Conservation (phyloP, 2,888 invertebrate species). For the Caenorhabditis sp. region DNA sequence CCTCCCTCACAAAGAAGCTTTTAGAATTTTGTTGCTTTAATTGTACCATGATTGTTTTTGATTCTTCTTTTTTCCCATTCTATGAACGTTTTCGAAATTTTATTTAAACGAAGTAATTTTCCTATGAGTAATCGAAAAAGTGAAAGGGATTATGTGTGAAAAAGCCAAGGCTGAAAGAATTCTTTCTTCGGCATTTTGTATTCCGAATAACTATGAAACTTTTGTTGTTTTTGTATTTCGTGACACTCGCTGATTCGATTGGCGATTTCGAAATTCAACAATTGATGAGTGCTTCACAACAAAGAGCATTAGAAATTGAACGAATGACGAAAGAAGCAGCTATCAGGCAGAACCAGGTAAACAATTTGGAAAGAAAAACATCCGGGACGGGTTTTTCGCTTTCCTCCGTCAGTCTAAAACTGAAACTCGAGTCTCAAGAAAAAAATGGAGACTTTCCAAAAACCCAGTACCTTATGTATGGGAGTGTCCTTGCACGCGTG, state of each 20-base stretch:
- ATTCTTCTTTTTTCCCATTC: neutral
- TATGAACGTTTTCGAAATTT: neutral
- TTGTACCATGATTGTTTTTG: neutral
- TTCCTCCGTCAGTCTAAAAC: too few relatives aligned
- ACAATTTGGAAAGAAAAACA: neutral
- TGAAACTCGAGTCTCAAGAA: too few relatives aligned
- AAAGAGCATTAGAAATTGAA: slow-evolving; percentile 26
- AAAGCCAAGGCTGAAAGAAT: neutral
- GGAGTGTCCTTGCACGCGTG: too few relatives aligned
- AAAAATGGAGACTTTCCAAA: too few relatives aligned
- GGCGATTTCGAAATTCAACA: neutral
- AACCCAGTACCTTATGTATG: too few relatives aligned
- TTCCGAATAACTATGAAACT: neutral
- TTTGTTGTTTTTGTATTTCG: neutral
- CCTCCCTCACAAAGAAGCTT: neutral
- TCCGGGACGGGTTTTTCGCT: neutral
- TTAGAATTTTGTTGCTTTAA: neutral
- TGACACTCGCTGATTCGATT: neutral
- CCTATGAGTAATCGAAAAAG: slow-evolving; percentile 8
- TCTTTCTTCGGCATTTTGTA: neutral
- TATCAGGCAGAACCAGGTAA: slow-evolving; percentile 26
- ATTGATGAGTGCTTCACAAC: slow-evolving; percentile 11
- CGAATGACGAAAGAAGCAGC: slow-evolving; percentile 41
- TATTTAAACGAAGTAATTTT: slow-evolving; percentile 12
- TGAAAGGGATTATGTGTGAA: slow-evolving; percentile 14